These are phyloP conservation scores for Atractosteus spatula DNA, from an alignment of 2,113 vertebrate genomes.

Conservation along the genomic window DNA sequence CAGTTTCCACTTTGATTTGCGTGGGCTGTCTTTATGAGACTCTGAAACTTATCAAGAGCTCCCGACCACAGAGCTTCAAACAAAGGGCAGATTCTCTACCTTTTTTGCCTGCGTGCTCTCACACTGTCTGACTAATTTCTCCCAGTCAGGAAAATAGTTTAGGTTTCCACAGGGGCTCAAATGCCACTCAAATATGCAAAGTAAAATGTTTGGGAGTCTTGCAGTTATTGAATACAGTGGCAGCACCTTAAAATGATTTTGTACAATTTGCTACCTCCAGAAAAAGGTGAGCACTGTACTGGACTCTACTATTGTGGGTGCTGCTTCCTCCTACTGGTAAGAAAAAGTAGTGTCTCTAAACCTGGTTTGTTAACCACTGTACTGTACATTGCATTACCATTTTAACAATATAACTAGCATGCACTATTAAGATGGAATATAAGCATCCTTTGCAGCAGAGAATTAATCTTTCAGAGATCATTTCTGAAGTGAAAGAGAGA, in stretches of 20 bases:
- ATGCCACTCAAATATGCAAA: not conserved
- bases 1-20: slow-evolving; percentile 35
- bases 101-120: not conserved
- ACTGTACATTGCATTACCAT: too few relatives aligned
- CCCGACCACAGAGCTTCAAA: not conserved
- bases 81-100: not conserved
- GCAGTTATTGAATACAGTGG: too few relatives aligned
- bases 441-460: too few relatives aligned
- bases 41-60: not conserved
- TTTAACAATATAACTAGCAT: too few relatives aligned
- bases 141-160: not conserved
- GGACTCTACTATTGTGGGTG: not conserved
- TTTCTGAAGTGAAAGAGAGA: too few relatives aligned
- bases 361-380: too few relatives aligned
- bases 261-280: too few relatives aligned
- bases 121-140: not conserved
- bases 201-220: too few relatives aligned
- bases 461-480: too few relatives aligned
- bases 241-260: too few relatives aligned
- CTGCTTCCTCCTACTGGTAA: slow-evolving; percentile 11
- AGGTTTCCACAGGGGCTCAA: not conserved
- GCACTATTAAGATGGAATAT: too few relatives aligned
- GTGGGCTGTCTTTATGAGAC: slow-evolving; percentile 8
- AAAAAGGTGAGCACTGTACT: too few relatives aligned
- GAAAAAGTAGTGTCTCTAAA: not conserved